These are phyloP conservation scores for Telmatochromis brichardi DNA, from an alignment of 2,113 vertebrate species.

Conservation along the genomic window DNA sequence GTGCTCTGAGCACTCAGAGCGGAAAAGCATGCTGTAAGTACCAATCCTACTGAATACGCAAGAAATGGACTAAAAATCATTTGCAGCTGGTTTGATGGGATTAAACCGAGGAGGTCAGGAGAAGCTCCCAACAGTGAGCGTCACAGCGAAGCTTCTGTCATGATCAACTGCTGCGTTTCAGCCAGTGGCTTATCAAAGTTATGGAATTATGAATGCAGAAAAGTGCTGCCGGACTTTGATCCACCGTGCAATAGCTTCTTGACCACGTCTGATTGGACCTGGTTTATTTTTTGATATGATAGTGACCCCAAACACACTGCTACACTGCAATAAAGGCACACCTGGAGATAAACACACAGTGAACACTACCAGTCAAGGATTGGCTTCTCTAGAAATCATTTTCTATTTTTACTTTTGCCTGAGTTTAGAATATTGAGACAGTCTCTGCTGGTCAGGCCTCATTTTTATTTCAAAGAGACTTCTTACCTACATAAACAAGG, in stretches of 20 bases:
- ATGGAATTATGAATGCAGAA: not conserved
- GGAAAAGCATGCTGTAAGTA: not conserved
- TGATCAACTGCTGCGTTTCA: not conserved
- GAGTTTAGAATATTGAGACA: not conserved
- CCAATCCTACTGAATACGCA: not conserved
- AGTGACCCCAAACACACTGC: not conserved
- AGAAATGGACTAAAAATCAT: not conserved
- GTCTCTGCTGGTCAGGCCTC: not conserved
- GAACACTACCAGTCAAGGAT: not conserved
- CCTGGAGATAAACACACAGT: not conserved
- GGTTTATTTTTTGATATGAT: not conserved
- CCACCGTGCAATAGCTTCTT: not conserved
- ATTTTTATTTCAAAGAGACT: not conserved
- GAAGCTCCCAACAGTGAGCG: not conserved
- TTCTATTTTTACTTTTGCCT: not conserved
- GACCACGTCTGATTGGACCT: not conserved
- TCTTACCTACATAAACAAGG: not conserved
- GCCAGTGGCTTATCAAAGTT: not conserved
- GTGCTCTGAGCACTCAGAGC: not conserved
- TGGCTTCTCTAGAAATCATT: not conserved
- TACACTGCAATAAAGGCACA: not conserved
- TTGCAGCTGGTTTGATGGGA: not conserved
- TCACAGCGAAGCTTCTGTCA: not conserved
- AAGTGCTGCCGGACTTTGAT: not conserved
- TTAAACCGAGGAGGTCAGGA: not conserved